Percentiles rank a stretch among this genome's conserved stretches.
These are phyloP conservation scores for Eulemur macaco DNA, from an alignment of 2,113 vertebrate species.

Conservation along the genomic window DNA sequence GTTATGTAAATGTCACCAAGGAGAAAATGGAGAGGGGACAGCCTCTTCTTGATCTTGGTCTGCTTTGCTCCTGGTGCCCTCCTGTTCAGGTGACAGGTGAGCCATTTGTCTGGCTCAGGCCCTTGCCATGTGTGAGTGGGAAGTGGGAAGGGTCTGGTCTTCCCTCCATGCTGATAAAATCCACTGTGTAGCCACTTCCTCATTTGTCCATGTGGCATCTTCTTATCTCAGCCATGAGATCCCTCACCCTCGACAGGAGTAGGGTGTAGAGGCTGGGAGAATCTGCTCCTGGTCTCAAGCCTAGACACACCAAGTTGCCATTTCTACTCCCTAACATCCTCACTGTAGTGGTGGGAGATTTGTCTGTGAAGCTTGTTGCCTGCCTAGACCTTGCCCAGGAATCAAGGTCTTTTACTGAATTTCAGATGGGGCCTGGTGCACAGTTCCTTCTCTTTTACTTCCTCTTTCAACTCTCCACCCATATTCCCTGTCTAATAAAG, in stretches of 20 bases:
- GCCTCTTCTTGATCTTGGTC: background rate
- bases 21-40: background rate
- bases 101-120: background rate
- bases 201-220: background rate
- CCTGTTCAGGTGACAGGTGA: background rate
- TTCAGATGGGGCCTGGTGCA: background rate
- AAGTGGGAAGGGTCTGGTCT: background rate
- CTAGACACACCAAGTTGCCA: background rate
- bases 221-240: background rate
- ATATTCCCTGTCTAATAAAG: background rate
- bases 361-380: background rate
- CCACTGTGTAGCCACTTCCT: background rate
- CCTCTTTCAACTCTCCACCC: background rate
- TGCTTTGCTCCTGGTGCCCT: background rate
- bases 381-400: background rate
- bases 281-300: constrained; percentile 14
- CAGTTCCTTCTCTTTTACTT: background rate
- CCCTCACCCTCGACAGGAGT: rapidly evolving
- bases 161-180: background rate
- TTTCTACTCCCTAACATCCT: background rate
- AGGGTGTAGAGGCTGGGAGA: background rate
- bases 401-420: background rate
- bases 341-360: background rate
- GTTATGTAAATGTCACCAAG: background rate
- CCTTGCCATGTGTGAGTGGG: too few relatives aligned